phyloP scores from a whole-genome alignment of 2,888 invertebrate genomes.

The Platycheirus albimanus region DNA sequence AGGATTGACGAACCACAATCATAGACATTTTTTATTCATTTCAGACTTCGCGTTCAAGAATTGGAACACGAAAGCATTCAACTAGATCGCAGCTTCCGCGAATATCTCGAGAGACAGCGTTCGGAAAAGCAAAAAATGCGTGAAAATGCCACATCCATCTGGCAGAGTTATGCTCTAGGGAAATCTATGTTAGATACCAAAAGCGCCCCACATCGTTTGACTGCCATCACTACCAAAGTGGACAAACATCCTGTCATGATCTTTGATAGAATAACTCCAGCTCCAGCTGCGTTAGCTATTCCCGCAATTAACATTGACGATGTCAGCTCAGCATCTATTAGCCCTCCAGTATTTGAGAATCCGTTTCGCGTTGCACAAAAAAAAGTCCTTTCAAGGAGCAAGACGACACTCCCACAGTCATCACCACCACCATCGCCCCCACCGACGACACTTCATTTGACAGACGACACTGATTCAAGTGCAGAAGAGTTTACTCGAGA shows the following conservation, averaged over 20 bases:
- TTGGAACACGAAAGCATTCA: conserved; percentile 81
- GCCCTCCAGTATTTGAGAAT: conserved; percentile 69
- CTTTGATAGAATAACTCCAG: neutral
- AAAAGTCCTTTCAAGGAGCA: conserved; percentile 51
- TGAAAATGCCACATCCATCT: conserved; percentile 70
- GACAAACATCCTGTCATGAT: conserved; percentile 13
- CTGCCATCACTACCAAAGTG: conserved; percentile 3
- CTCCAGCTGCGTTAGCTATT: conserved; percentile 17
- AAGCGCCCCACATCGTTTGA: conserved; percentile 20
- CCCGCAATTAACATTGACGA: conserved; percentile 50
- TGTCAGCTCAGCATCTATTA: conserved; percentile 29
- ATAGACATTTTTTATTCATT: conserved; percentile 6
- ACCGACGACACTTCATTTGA: conserved; percentile 32
- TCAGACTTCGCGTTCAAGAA: conserved; percentile 79
- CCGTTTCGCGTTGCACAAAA: conserved; percentile 67
- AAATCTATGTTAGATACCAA: conserved; percentile 68
- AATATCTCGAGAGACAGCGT: conserved; percentile 78
- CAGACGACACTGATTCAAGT: conserved; percentile 43
- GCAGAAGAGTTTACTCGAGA: conserved; percentile 31
- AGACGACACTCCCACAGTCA: conserved; percentile 34
- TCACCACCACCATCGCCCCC: conserved; percentile 37
- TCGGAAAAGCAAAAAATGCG: conserved; percentile 70
- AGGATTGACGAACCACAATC: neutral
- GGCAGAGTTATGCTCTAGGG: conserved; percentile 74
- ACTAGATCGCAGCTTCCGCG: conserved; percentile 79